phyloP scores from a whole-genome alignment of 2,113 vertebrate genomes.

The Albula goreensis region DNA sequence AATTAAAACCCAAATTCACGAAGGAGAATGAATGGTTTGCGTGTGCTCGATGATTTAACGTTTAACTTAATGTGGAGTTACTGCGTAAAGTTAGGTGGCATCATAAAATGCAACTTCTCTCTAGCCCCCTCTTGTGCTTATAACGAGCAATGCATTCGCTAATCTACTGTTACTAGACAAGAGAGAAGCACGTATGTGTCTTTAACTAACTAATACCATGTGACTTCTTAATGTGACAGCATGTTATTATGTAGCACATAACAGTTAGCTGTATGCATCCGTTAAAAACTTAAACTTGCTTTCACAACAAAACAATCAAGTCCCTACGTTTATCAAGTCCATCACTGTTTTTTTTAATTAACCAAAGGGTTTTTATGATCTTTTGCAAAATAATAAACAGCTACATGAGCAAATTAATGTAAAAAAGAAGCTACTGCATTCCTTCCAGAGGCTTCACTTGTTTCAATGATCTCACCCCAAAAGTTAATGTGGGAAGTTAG shows the following conservation, averaged over 20 bases:
- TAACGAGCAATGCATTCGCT: background rate
- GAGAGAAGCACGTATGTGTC: background rate
- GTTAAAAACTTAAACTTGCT: no score
- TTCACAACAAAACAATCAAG: no score
- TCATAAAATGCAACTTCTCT: background rate
- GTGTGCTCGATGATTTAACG: no score
- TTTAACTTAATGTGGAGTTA: no score
- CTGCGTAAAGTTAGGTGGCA: no score
- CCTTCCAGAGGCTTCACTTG: no score
- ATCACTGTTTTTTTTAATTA: no score
- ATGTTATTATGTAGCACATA: background rate
- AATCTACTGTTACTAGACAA: conserved; percentile 27
- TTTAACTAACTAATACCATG: background rate
- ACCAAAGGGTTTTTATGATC: no score
- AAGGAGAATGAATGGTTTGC: no score
- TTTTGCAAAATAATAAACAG: background rate
- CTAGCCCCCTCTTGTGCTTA: conserved; percentile 50
- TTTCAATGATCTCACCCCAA: background rate
- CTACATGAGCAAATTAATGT: background rate
- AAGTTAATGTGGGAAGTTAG: conserved; percentile 9
- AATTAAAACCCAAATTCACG: no score
- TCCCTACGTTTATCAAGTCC: no score
- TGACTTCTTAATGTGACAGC: background rate
- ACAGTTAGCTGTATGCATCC: no score
- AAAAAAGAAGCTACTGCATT: background rate